Evolutionary conservation across 2,888 invertebrate species (phyloP).

Genomic region (Pollenia amentaria): DNA sequence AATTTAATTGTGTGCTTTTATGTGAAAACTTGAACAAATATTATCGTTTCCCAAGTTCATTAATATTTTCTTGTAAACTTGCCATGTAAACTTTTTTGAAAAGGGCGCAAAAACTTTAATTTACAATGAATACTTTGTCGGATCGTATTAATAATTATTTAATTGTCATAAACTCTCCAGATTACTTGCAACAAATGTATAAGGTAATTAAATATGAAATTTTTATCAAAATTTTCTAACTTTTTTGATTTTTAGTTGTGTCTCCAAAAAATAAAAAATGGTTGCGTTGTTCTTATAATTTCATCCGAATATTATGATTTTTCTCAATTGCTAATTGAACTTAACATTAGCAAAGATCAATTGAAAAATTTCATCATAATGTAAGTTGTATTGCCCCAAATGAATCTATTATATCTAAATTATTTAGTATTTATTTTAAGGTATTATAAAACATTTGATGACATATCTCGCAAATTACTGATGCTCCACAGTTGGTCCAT

Average conservation of each 20-base stretch:
- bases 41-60: too few relatives aligned
- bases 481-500: conserved; percentile 74
- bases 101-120: background rate
- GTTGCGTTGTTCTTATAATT: conserved; percentile 60
- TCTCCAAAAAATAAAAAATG: conserved; percentile 72
- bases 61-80: background rate
- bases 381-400: conserved; percentile 46
- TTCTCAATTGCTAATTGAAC: conserved; percentile 44
- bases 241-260: conserved; percentile 72
- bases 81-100: background rate
- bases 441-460: conserved; percentile 74
- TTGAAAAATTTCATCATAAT: conserved; percentile 73
- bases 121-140: conserved; percentile 61
- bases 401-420: too few relatives aligned
- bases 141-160: conserved; percentile 59
- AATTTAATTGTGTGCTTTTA: background rate
- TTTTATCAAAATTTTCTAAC: background rate
- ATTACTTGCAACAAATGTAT: conserved; percentile 60
- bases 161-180: conserved; percentile 13
- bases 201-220: conserved; percentile 43
- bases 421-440: conserved; percentile 23
- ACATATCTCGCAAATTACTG: conserved; percentile 75
- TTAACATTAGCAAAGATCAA: conserved; percentile 71
- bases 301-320: conserved; percentile 58
- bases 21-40: too few relatives aligned